Conservation (phyloP, 2,888 invertebrate genomes). For the Strigamia crassipes region DNA sequence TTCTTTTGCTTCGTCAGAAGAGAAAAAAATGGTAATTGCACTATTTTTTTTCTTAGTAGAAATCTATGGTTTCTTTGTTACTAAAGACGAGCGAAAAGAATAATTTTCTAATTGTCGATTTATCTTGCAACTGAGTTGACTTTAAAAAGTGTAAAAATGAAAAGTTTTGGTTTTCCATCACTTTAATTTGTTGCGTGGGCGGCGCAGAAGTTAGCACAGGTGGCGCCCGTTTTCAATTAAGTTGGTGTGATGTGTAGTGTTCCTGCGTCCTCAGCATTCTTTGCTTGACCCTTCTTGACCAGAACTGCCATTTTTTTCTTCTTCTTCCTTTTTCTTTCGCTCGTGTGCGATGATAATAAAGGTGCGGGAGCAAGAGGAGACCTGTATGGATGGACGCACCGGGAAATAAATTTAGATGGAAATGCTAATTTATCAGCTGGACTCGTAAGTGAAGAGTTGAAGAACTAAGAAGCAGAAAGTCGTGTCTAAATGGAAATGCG, state of each 20-base stretch:
- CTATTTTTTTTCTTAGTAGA: background rate
- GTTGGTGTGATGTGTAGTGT: slow-evolving; percentile 40
- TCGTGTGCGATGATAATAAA: slow-evolving; percentile 23
- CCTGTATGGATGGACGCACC: slow-evolving; percentile 4
- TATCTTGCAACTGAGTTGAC: slow-evolving; percentile 10
- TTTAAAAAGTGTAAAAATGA: background rate
- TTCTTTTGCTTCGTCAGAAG: background rate
- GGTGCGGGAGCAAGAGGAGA: background rate
- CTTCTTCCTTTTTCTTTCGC: background rate
- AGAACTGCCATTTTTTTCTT: slow-evolving; percentile 20
- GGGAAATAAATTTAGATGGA: slow-evolving; percentile 33
- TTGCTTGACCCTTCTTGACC: slow-evolving; percentile 38
- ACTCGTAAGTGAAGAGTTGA: slow-evolving; percentile 10
- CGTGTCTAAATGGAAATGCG: slow-evolving; percentile 33
- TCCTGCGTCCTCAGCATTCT: slow-evolving; percentile 40
- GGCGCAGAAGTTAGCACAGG: slow-evolving; percentile 29
- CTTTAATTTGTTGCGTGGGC: slow-evolving; percentile 34
- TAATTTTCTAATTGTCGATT: slow-evolving; percentile 39
- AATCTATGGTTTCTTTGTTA: slow-evolving; percentile 17
- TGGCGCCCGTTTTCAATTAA: slow-evolving; percentile 42
- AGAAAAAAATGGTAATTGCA: slow-evolving; percentile 34
- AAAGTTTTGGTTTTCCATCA: slow-evolving; percentile 7
- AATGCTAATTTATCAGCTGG: slow-evolving; percentile 36
- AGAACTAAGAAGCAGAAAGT: background rate
- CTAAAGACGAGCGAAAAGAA: slow-evolving; percentile 13